A percentile compares a stretch with the other conserved stretches of the same genome.
These are phyloP conservation scores for Orthonychiurus folsomi DNA, from an alignment of 2,888 invertebrate genomes.

Conservation along the genomic window DNA sequence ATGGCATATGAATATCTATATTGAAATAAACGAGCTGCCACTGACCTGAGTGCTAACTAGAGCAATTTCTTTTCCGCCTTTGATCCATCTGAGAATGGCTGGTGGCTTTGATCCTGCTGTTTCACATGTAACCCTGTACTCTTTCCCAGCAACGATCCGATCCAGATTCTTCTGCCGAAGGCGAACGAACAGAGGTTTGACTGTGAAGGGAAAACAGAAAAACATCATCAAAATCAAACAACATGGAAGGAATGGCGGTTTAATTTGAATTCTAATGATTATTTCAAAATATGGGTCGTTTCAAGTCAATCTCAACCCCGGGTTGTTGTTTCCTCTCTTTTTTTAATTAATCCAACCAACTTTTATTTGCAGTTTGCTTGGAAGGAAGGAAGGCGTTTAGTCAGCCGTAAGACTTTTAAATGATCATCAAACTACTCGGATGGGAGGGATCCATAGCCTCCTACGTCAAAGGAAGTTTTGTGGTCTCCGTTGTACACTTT, in stretches of 20 bases:
- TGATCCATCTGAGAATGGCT: conserved; percentile 83
- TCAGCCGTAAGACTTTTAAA: not conserved
- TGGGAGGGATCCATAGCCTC: not conserved
- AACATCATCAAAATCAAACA: not conserved
- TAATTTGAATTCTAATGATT: too few relatives aligned
- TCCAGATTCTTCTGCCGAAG: conserved; percentile 66
- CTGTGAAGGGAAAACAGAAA: conserved; percentile 54
- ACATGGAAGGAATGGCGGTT: too few relatives aligned
- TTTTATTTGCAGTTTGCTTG: not conserved
- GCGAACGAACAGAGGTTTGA: conserved; percentile 74
- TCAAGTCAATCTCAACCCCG: too few relatives aligned
- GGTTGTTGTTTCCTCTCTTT: too few relatives aligned
- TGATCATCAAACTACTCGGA: not conserved
- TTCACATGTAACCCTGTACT: conserved; percentile 78
- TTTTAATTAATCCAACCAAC: not conserved
- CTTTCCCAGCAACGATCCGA: conserved; percentile 70
- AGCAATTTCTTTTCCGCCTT: conserved; percentile 69
- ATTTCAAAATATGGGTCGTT: too few relatives aligned
- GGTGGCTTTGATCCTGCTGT: conserved; percentile 81
- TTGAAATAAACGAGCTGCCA: conserved; percentile 5
- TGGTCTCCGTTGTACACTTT: not conserved
- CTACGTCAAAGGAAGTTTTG: not conserved
- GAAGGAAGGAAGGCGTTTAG: not conserved
- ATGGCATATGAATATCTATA: too few relatives aligned
- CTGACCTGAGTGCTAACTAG: conserved; percentile 40